Percentiles rank a stretch among this genome's conserved stretches.
Conservation (phyloP, 2,888 invertebrate species). For the Cephonodes hylas region DNA sequence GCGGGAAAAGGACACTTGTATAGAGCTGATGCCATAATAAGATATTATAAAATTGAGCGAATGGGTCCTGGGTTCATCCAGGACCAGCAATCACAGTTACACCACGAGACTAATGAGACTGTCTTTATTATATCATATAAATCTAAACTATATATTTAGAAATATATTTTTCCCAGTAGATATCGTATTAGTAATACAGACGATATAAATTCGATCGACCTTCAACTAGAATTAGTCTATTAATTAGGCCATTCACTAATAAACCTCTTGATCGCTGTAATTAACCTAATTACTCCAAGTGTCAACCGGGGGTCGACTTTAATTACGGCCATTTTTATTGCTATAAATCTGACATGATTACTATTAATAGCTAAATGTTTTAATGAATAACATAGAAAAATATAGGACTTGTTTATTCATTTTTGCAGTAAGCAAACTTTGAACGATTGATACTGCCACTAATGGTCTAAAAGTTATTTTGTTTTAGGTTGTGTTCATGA, state of each 20-base stretch:
- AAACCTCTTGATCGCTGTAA: constrained; percentile 61
- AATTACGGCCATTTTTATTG: constrained; percentile 50
- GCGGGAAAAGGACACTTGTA: no score
- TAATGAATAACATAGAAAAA: neutral
- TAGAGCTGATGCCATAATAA: no score
- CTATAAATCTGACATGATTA: constrained; percentile 9
- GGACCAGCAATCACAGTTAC: no score
- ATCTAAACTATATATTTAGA: no score
- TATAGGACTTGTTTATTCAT: no score
- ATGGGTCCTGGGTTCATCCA: no score
- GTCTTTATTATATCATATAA: no score
- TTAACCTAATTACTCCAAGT: constrained; percentile 71
- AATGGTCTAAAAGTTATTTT: neutral
- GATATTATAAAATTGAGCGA: no score
- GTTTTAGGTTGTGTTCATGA: neutral
- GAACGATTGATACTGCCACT: no score
- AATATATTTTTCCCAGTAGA: no score
- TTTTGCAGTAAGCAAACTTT: no score
- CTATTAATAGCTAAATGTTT: neutral
- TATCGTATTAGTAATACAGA: neutral
- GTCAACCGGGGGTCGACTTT: constrained; percentile 52
- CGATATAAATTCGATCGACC: constrained; percentile 27
- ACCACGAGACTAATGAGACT: no score
- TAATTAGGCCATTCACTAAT: constrained; percentile 70
- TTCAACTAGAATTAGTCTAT: constrained; percentile 39